These are phyloP conservation scores for Drosophila picticornis DNA, from an alignment of 2,888 invertebrate species.

Conservation along the genomic window DNA sequence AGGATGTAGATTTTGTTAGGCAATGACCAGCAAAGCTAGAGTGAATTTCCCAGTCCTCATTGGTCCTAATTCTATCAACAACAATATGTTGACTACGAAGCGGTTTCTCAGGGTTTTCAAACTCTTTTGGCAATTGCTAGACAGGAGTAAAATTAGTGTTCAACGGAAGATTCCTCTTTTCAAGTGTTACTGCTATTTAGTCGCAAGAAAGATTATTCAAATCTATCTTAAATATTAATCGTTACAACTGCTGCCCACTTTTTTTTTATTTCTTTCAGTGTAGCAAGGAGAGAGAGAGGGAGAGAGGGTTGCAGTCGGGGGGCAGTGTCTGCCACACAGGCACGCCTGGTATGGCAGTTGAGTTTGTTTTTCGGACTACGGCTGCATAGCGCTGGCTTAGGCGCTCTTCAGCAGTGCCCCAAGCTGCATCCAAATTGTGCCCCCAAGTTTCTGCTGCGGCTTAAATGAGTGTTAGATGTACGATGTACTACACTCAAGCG, in stretches of 20 bases:
- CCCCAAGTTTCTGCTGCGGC: constrained; percentile 23
- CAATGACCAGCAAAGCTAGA: too few relatives aligned
- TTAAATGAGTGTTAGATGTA: constrained; percentile 65
- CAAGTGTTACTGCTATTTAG: background rate
- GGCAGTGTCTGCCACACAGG: constrained; percentile 25
- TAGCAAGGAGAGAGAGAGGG: background rate
- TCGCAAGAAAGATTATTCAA: background rate
- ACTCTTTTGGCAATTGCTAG: too few relatives aligned
- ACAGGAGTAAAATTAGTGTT: background rate
- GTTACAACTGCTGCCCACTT: background rate
- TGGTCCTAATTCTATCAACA: background rate
- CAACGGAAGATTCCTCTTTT: background rate
- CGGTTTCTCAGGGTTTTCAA: background rate
- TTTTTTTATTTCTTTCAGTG: background rate
- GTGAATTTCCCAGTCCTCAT: background rate
- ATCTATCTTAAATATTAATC: background rate
- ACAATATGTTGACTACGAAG: background rate
- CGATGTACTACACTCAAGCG: constrained; percentile 36
- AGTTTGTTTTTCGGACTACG: constrained; percentile 63
- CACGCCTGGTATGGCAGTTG: constrained; percentile 61
- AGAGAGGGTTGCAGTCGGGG: background rate
- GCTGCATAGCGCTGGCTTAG: constrained; percentile 50
- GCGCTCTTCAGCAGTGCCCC: constrained; percentile 11
- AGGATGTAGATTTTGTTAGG: background rate
- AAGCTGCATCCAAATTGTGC: constrained; percentile 9